phyloP scores from a whole-genome alignment of 2,888 invertebrate species.

The Panopea generosa region DNA sequence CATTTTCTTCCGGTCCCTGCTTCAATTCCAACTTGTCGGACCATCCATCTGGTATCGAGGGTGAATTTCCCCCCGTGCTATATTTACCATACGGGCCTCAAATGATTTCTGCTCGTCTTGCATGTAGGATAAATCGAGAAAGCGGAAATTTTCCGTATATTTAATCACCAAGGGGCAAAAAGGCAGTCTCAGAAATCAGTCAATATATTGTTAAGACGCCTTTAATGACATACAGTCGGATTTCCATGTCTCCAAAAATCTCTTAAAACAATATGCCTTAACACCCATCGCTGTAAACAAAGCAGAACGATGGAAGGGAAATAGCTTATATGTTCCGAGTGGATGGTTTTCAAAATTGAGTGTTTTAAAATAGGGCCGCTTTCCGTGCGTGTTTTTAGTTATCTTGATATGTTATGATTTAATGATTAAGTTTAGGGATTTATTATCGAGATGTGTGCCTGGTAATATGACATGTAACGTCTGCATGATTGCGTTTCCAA shows the following conservation, averaged over 20 bases:
- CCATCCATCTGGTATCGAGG: too few species aligned
- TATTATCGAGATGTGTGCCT: slow-evolving; percentile 1
- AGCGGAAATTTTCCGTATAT: slow-evolving; percentile 63
- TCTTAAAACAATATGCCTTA: slow-evolving; percentile 57
- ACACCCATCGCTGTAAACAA: slow-evolving; percentile 43
- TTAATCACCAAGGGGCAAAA: slow-evolving; percentile 57
- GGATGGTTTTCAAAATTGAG: slow-evolving; percentile 51
- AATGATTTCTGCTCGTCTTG: slow-evolving; percentile 8
- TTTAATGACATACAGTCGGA: slow-evolving; percentile 28
- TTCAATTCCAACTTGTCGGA: too few species aligned
- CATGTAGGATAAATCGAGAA: slow-evolving; percentile 42
- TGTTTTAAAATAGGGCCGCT: slow-evolving; percentile 27
- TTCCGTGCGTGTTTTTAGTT: slow-evolving; percentile 20
- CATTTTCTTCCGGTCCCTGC: too few species aligned
- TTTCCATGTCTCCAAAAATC: slow-evolving; percentile 40
- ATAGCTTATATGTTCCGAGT: slow-evolving; percentile 48
- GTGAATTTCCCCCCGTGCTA: too few species aligned
- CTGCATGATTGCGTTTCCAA: slow-evolving; percentile 45
- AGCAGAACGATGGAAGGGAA: slow-evolving; percentile 31
- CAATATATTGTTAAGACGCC: slow-evolving; percentile 27
- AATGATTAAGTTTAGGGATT: slow-evolving; percentile 27
- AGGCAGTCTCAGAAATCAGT: slow-evolving; percentile 32
- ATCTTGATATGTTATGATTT: slow-evolving; percentile 32
- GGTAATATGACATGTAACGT: slow-evolving; percentile 21
- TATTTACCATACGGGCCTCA: not conserved